Evolutionary conservation across 2,888 invertebrate species (phyloP), one percentile per base, ranked within the genome.

Genomic region (Bursaphelenchus okinawaensis): DNA sequence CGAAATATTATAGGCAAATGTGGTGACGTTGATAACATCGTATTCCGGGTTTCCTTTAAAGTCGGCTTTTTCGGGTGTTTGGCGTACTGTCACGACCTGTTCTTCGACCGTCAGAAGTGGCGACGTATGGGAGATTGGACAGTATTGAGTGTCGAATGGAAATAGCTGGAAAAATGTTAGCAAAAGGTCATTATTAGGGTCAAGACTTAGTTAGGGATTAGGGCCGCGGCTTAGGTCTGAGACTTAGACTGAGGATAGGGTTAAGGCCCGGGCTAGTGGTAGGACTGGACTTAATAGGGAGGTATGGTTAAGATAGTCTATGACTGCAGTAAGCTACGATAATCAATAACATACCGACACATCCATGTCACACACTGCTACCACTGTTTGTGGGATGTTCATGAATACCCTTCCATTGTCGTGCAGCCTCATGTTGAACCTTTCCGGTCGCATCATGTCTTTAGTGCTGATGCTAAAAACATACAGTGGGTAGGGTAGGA

Each of bases 1-100:
- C 57, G 65, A 66, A 52, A 78, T 77, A 20, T 66, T 67, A 74
- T 77, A 79, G 79, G 20, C 64, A 64, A 75, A 79, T 71, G 27
- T 77, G 12, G 77, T 74, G 6, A 79, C 77, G 65, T 77, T 77
- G 64, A 75, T 69, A 9, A 77, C 40, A 12, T 67, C 69, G 78
- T 78, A 79, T 64, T 79, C 79, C 1, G 79, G 78, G 58, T 79
- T 79, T n/a, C 79, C 79, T 71, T 72, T 68, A 64, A 78, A 78
- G 65, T 78, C 78, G 1, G 77, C 75, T 55, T 78, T 77, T n/a
- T 60, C 62, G 0, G 78, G 79, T 7, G 79, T 78, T 56, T 74
- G 73, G 6, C 72, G 73, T 0, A 77, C 72, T 58, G 72, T 71
- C 7, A 77, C 79, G 22, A 70, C 60, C 76, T 76, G 76, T 54